A percentile compares a stretch with the other conserved stretches of the same genome.
These are phyloP conservation scores for Bradysia coprophila DNA, from an alignment of 1,140 invertebrate genomes.

Conservation along the genomic window DNA sequence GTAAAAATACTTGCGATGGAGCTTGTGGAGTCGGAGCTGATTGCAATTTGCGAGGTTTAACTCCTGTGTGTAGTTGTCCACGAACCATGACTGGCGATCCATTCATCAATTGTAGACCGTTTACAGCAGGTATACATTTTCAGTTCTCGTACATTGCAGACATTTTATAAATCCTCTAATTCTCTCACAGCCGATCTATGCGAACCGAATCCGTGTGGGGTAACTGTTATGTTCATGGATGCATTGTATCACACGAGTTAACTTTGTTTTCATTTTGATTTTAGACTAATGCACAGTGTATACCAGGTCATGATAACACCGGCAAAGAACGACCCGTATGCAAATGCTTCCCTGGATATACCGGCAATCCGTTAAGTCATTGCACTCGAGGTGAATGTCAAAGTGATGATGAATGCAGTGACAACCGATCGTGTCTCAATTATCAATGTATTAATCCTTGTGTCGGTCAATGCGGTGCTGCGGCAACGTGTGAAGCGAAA, in stretches of 20 bases:
- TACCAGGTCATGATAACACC: constrained; percentile 59
- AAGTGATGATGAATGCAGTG: constrained; percentile 48
- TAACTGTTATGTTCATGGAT: no score
- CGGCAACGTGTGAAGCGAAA: constrained; percentile 32
- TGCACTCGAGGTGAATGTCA: constrained; percentile 61
- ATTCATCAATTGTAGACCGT: constrained; percentile 59
- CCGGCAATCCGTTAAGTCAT: constrained; percentile 54
- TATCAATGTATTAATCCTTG: constrained; percentile 58
- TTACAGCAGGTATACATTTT: constrained; percentile 51
- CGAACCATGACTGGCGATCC: constrained; percentile 74
- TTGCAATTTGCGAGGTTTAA: constrained; percentile 55
- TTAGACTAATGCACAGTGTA: constrained; percentile 61
- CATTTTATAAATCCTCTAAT: no score
- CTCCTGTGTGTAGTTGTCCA: constrained; percentile 68
- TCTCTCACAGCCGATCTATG: constrained; percentile 58
- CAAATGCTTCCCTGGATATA: constrained; percentile 58
- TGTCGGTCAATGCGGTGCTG: constrained; percentile 53
- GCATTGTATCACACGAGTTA: no score
- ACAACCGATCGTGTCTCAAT: constrained; percentile 51
- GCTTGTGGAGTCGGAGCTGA: constrained; percentile 43
- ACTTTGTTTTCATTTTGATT: no score
- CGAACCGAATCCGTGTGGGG: constrained; percentile 68
- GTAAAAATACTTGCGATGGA: constrained; percentile 60
- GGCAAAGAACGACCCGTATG: constrained; percentile 52
- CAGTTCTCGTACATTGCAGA: no score